Conservation (phyloP, 2,888 invertebrate genomes). For the Xanthorhoe spadicearia region DNA sequence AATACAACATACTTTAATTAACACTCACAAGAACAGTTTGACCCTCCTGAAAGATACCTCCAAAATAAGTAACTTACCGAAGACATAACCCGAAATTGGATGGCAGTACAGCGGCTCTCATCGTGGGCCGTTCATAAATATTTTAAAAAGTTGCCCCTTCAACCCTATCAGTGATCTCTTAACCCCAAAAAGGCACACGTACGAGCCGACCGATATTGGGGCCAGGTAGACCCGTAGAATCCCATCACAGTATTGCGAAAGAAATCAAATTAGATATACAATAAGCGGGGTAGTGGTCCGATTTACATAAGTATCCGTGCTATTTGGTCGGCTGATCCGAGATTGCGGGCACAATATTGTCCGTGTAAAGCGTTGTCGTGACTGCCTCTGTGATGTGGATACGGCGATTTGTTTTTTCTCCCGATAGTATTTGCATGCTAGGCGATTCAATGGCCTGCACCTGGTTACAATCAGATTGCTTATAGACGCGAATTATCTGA, state of each 20-base stretch:
- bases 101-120: slow-evolving; percentile 72
- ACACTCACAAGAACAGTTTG: slow-evolving; percentile 74
- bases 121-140: slow-evolving; percentile 79
- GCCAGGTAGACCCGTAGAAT: slow-evolving; percentile 79
- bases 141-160: slow-evolving; percentile 77
- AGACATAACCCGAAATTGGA: slow-evolving; percentile 84
- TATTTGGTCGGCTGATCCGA: slow-evolving; percentile 80
- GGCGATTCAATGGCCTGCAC: slow-evolving; percentile 40
- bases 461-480: slow-evolving; percentile 38
- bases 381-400: slow-evolving; percentile 61
- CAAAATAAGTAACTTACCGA: slow-evolving; percentile 80
- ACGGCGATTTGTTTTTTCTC: slow-evolving; percentile 54
- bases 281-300: slow-evolving; percentile 78
- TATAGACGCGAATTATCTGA: slow-evolving; percentile 26
- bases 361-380: slow-evolving; percentile 56
- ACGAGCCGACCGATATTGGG: slow-evolving; percentile 66
- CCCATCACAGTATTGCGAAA: slow-evolving; percentile 81
- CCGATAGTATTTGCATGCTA: slow-evolving; percentile 46
- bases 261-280: slow-evolving; percentile 85
- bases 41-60: slow-evolving; percentile 67
- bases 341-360: slow-evolving; percentile 82
- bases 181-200: slow-evolving; percentile 72
- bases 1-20: slow-evolving; percentile 74
- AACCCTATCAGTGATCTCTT: slow-evolving; percentile 78
- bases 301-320: slow-evolving; percentile 83